phyloP scores from a whole-genome alignment of 2,113 vertebrate species.

The Argyrosomus japonicus region DNA sequence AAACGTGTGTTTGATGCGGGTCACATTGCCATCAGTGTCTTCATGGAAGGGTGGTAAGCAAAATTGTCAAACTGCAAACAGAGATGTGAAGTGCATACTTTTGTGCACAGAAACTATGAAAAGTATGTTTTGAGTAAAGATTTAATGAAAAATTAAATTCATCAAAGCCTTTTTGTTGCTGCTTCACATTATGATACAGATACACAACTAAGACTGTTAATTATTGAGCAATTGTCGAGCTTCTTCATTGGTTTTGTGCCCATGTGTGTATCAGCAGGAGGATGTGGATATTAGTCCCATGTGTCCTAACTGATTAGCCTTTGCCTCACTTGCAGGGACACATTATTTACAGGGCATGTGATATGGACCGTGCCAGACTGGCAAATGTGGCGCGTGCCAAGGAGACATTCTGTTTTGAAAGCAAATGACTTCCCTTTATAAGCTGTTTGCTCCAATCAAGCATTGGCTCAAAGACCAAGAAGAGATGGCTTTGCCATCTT shows the following conservation, averaged over 20 bases:
- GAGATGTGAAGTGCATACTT: conserved; percentile 49
- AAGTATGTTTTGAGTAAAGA: conserved; percentile 49
- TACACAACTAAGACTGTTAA: conserved; percentile 21
- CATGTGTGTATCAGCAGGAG: conserved; percentile 28
- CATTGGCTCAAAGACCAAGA: conserved; percentile 40
- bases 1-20: conserved; percentile 60
- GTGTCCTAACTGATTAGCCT: conserved; percentile 48
- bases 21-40: conserved; percentile 59
- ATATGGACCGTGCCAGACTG: conserved; percentile 53
- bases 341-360: conserved; percentile 39
- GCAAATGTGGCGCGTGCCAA: conserved; percentile 51
- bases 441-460: conserved; percentile 71
- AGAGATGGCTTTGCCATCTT: conserved; percentile 56
- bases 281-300: conserved; percentile 34
- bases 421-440: conserved; percentile 48
- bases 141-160: conserved; percentile 55
- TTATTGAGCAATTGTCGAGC: background rate
- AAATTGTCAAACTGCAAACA: conserved; percentile 57
- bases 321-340: conserved; percentile 28
- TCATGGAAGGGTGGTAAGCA: conserved; percentile 39
- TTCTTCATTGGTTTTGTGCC: conserved; percentile 20
- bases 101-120: conserved; percentile 44
- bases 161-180: conserved; percentile 52
- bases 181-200: conserved; percentile 32
- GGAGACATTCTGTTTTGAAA: conserved; percentile 56